phyloP scores from a whole-genome alignment of 2,797 vertebrate genomes.

The Mustela erminea region DNA sequence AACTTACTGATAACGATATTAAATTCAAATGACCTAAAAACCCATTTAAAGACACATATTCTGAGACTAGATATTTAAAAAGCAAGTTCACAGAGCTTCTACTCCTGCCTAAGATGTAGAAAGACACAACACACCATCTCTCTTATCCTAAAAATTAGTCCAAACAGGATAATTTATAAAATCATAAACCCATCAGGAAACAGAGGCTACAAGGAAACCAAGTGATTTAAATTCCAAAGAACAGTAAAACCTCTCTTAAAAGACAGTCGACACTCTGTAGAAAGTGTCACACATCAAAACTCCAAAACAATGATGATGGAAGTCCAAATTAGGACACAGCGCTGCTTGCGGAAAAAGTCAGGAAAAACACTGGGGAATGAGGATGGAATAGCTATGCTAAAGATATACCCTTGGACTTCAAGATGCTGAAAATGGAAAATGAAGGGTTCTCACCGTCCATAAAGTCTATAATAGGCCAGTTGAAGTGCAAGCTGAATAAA shows the following conservation, averaged over 20 bases:
- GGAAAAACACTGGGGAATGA: background rate
- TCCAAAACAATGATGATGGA: background rate
- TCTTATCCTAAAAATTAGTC: slow-evolving; percentile 5
- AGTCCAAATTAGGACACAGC: background rate
- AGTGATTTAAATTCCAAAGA: background rate
- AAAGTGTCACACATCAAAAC: background rate
- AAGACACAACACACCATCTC: background rate
- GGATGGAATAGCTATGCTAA: background rate
- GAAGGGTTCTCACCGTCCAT: slow-evolving; percentile 90
- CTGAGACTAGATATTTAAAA: background rate
- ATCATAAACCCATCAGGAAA: background rate
- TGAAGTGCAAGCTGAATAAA: slow-evolving; percentile 97
- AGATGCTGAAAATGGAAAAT: background rate
- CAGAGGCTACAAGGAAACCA: slow-evolving; percentile 8
- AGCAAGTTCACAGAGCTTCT: background rate
- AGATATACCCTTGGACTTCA: background rate
- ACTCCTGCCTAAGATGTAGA: background rate
- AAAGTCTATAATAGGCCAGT: slow-evolving; percentile 93
- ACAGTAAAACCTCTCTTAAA: background rate
- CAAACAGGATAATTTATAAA: background rate
- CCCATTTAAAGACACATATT: slow-evolving; percentile 27
- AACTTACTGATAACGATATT: background rate
- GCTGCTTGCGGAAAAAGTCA: background rate
- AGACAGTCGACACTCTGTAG: background rate
- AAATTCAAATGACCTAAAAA: background rate